These are phyloP conservation scores for Phylloscopus whistleri DNA, from an alignment of 2,113 vertebrate species.

Conservation along the genomic window DNA sequence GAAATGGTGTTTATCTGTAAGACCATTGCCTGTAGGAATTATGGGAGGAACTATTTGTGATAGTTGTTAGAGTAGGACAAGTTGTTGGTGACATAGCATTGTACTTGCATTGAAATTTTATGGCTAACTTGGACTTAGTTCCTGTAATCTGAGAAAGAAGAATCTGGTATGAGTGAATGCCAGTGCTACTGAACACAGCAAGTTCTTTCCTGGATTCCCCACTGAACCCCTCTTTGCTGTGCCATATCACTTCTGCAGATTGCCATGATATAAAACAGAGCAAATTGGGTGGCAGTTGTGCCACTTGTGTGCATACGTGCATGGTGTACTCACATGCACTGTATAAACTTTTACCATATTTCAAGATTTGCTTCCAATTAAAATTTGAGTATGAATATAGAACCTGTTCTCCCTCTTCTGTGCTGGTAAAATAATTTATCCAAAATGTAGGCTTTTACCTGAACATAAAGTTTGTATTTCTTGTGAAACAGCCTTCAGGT, in stretches of 20 bases:
- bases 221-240: not conserved
- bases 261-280: not conserved
- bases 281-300: not conserved
- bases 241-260: not conserved
- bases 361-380: not conserved
- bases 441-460: not conserved
- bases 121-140: not conserved
- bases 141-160: not conserved
- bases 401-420: not conserved
- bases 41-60: not conserved
- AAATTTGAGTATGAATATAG: not conserved
- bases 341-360: not conserved
- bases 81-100: not conserved
- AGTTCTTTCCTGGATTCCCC: not conserved
- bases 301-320: accelerated
- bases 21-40: not conserved
- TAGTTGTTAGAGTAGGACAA: not conserved
- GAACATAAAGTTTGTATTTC: not conserved
- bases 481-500: not conserved
- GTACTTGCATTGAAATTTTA: not conserved
- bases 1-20: not conserved
- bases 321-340: not conserved
- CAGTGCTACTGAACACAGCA: not conserved
- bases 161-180: not conserved
- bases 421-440: not conserved